A percentile compares a stretch with the other conserved stretches of the same genome.
Conservation (phyloP, 2,113 vertebrate genomes). For the Numenius arquata region DNA sequence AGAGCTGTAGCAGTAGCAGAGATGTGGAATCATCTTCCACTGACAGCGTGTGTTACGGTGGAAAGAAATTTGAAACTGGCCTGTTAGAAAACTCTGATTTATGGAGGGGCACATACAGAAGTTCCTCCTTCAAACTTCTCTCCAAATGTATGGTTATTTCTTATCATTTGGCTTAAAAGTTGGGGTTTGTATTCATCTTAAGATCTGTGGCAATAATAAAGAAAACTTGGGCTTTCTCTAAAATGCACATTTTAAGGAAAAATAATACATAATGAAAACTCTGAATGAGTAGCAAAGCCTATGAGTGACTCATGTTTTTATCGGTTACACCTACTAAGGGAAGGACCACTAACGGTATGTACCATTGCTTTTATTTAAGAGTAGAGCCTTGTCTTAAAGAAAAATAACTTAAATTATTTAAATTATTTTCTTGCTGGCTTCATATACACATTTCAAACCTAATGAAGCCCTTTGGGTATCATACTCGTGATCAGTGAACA, state of each 20-base stretch:
- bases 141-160: background rate
- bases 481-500: background rate
- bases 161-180: background rate
- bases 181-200: background rate
- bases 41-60: background rate
- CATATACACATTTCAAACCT: background rate
- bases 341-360: background rate
- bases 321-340: background rate
- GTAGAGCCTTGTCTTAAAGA: background rate
- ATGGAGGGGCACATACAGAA: background rate
- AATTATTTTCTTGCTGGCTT: background rate
- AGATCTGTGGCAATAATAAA: background rate
- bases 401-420: background rate
- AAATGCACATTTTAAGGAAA: background rate
- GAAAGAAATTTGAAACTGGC: background rate
- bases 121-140: background rate
- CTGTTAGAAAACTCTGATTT: background rate
- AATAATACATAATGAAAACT: background rate
- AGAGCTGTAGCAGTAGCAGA: background rate
- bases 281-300: background rate
- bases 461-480: background rate
- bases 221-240: background rate
- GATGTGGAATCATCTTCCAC: background rate
- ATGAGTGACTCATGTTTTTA: background rate
- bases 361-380: background rate